Base-by-base conservation (phyloP, 2,113 vertebrate genomes). In the Noturus placidus region DNA sequence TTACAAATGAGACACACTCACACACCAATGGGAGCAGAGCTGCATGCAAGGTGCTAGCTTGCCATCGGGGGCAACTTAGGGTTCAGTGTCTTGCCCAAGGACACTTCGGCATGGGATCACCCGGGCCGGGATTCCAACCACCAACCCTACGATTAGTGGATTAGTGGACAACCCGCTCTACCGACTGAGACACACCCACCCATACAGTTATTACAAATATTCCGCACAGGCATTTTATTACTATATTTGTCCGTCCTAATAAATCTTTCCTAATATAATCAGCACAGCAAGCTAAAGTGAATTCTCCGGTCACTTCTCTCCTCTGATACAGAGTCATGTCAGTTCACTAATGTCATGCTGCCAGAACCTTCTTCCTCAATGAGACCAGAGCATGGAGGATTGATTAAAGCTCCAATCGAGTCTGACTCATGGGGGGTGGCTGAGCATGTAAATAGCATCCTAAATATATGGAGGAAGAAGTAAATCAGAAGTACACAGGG, bases 321-420 rank as follows among this genome's bases (percentile, higher is more conserved):
- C 76, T 78, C 54, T 89, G 84, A 82, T 82, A 42, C 83, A 25
- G 54, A 74, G 86, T 80, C 88, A 30, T 35, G 38, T 78, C 46
- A 85, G n/a, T 80, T 90, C 82, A n/a, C 83, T 76, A 80, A 57
- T 22, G 65, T 74, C 46, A 76, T 56, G 63, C 84, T 81, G 81
- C 50, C 70, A 83, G 35, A 82, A 70, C 52, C 42, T 70, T 63
- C 59, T 82, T 52, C 70, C 86, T 90, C 82, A 89, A 78, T 83
- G 52, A 79, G 86, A 89, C 83, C 88, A 89, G 69, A 59, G 69
- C 74, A 87, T 83, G 67, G 56, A 87, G n/a, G 50, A 82, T 57
- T 88, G 87, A 90, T 88, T 86, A 85, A 27, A 79, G 85, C 35
- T 82, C 65, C 54, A 87, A 89, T 86, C 61, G 77, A 70, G 67